These are phyloP conservation scores for Synergus umbraculus DNA, from an alignment of 2,888 invertebrate species.

Conservation along the genomic window DNA sequence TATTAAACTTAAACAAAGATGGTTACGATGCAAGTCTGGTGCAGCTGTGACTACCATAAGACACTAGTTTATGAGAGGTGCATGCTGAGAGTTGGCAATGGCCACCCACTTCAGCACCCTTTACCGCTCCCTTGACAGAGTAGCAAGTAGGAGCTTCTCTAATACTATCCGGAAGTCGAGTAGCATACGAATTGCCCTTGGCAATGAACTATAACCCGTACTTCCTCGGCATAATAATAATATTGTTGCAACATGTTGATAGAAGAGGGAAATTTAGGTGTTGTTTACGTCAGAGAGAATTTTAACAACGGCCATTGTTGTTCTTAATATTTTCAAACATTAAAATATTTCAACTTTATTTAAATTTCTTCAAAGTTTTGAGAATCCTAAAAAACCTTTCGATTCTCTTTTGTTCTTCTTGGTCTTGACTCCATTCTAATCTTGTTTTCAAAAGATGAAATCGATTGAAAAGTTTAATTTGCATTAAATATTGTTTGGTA, in stretches of 20 bases:
- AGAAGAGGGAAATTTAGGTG: background rate
- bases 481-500: no score
- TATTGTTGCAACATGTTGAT: constrained; percentile 42
- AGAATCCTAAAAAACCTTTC: no score
- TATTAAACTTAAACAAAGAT: constrained; percentile 6
- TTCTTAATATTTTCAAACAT: no score
- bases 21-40: background rate
- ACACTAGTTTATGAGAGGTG: constrained; percentile 24
- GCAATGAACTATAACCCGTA: constrained; percentile 54
- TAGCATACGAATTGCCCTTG: constrained; percentile 56
- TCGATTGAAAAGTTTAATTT: no score
- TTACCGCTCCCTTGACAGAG: constrained; percentile 31
- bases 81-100: constrained; percentile 29
- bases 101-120: constrained; percentile 9
- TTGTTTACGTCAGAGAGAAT: background rate
- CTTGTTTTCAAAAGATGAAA: no score
- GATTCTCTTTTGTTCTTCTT: no score
- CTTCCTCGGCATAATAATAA: constrained; percentile 54
- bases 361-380: no score
- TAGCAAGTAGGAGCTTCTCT: constrained; percentile 48
- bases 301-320: background rate
- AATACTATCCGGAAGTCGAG: constrained; percentile 49
- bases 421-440: no score
- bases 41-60: constrained; percentile 17
- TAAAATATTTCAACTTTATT: no score